phyloP scores from a whole-genome alignment of 1,140 invertebrate species.

The Pogonomyrmex californicus region DNA sequence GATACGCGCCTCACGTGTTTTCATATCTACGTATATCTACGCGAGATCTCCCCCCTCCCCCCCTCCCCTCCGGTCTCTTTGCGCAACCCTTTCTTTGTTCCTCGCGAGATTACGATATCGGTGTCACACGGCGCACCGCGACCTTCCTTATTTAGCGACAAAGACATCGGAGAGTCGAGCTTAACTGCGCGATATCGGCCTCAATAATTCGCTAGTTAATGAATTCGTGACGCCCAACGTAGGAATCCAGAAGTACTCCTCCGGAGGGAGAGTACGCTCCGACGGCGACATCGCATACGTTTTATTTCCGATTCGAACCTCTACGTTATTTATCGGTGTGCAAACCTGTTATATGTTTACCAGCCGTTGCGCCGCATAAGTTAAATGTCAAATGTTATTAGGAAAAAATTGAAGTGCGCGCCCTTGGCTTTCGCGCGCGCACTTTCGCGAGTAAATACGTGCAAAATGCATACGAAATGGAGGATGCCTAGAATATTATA shows the following conservation, averaged over 20 bases:
- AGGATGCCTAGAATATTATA: not conserved
- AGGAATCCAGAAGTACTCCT: conserved; percentile 16
- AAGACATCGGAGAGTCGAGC: conserved; percentile 58
- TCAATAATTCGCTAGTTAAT: conserved; percentile 68
- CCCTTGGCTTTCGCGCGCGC: not conserved
- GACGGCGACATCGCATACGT: not conserved
- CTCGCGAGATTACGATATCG: conserved; percentile 41
- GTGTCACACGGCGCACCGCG: conserved; percentile 53
- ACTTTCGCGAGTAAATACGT: not conserved
- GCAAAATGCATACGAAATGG: not conserved
- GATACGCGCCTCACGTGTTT: conserved; percentile 42
- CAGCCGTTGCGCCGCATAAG: not conserved
- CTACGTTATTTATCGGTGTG: conserved; percentile 31
- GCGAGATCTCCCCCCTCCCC: not conserved
- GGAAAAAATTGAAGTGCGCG: not conserved
- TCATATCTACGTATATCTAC: conserved; percentile 30
- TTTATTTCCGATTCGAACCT: conserved; percentile 32
- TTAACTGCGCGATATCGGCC: conserved; percentile 17
- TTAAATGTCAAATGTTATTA: conserved; percentile 50
- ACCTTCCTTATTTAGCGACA: conserved; percentile 60
- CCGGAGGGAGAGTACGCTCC: conserved; percentile 28
- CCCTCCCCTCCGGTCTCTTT: not conserved
- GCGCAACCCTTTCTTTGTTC: not conserved
- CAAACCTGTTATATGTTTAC: conserved; percentile 9
- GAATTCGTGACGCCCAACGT: conserved; percentile 60